Conservation (phyloP, 1,140 invertebrate species). For the Drosophila nebulosa region DNA sequence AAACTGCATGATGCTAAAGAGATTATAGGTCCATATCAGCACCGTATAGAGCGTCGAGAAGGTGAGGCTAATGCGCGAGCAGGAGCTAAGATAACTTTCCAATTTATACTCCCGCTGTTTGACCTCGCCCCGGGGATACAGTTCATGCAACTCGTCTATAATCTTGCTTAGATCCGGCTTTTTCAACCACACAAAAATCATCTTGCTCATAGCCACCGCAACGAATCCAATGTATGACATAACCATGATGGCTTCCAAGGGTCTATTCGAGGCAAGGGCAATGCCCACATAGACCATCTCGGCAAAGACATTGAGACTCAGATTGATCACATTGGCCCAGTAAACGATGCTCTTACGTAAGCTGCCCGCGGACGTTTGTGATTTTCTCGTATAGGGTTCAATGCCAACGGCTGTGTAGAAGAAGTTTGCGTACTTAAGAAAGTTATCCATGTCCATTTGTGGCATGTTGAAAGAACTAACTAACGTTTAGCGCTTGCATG, state of each 20-base stretch:
- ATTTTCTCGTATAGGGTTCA: slow-evolving; percentile 33
- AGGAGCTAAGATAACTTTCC: slow-evolving; percentile 38
- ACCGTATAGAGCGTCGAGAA: slow-evolving; percentile 60
- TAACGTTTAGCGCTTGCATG: neutral
- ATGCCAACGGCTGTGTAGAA: slow-evolving; percentile 57
- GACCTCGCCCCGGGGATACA: slow-evolving; percentile 40
- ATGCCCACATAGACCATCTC: slow-evolving; percentile 50
- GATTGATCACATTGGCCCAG: slow-evolving; percentile 52
- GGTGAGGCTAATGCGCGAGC: slow-evolving; percentile 40
- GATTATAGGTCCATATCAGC: slow-evolving; percentile 71
- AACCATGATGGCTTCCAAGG: slow-evolving; percentile 53
- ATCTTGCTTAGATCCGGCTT: slow-evolving; percentile 41
- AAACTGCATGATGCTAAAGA: slow-evolving; percentile 57
- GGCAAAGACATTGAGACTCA: slow-evolving; percentile 9
- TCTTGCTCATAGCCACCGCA: slow-evolving; percentile 54
- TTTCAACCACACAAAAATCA: slow-evolving; percentile 58
- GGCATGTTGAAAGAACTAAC: slow-evolving; percentile 6
- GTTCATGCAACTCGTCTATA: slow-evolving; percentile 39
- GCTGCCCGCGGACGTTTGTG: neutral
- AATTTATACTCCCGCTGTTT: slow-evolving; percentile 42
- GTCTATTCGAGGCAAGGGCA: slow-evolving; percentile 22
- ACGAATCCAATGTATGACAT: slow-evolving; percentile 73
- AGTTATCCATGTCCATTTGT: slow-evolving; percentile 38
- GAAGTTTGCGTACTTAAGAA: slow-evolving; percentile 59
- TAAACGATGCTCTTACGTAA: slow-evolving; percentile 30